These are phyloP conservation scores for Tachina lurida DNA, from an alignment of 2,888 invertebrate genomes.

Conservation along the genomic window DNA sequence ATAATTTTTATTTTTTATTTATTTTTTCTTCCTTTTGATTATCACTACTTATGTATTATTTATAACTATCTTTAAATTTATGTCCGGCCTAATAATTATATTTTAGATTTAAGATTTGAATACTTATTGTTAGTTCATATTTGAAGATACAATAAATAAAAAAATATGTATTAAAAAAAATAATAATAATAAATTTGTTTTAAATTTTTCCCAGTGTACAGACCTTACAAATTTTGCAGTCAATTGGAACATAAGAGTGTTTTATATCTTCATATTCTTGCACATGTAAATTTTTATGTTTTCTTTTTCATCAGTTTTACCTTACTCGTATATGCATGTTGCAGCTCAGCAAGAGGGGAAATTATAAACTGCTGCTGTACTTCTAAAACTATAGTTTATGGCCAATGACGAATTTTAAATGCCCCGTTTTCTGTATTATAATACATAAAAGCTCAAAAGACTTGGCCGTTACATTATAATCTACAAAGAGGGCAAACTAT, in stretches of 20 bases:
- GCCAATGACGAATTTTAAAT: neutral
- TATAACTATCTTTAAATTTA: too few species aligned
- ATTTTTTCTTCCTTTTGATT: too few species aligned
- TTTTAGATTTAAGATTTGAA: too few species aligned
- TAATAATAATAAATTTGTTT: neutral
- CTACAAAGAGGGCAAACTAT: too few species aligned
- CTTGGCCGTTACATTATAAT: neutral
- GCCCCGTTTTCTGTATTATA: neutral
- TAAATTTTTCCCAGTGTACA: constrained; percentile 11
- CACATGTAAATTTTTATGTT: neutral
- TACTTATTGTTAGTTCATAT: too few species aligned
- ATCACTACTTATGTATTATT: too few species aligned
- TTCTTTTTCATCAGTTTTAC: constrained; percentile 30
- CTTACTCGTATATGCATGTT: constrained; percentile 29
- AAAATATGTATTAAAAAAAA: too few species aligned
- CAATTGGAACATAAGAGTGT: neutral
- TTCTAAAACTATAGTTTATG: constrained; percentile 7
- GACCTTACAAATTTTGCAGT: neutral
- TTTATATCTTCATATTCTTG: neutral
- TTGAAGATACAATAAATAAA: too few species aligned
- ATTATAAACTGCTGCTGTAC: constrained; percentile 28
- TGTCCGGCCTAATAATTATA: too few species aligned
- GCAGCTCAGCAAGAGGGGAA: constrained; percentile 37
- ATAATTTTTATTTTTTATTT: too few species aligned
- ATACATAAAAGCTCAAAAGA: neutral